Conservation (phyloP, 2,797 vertebrate genomes). For the Hemibagrus guttatus region DNA sequence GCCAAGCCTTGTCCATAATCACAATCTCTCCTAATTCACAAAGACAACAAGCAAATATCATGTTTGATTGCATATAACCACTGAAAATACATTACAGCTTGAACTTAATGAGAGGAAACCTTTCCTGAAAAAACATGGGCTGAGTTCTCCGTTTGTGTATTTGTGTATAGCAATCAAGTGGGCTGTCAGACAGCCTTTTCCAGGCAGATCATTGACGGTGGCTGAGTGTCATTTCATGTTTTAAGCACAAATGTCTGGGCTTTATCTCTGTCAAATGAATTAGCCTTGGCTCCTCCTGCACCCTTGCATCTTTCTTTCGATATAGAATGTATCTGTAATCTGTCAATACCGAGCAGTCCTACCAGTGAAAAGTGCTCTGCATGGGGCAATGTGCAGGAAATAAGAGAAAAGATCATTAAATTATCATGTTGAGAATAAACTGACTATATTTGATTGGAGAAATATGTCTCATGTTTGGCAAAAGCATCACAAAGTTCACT, state of each 20-base stretch:
- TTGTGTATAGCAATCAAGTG: not conserved
- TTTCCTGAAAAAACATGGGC: not conserved
- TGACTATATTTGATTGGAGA: not conserved
- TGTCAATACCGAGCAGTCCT: not conserved
- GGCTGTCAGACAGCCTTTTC: slow-evolving; percentile 12
- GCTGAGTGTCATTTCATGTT: slow-evolving; percentile 8
- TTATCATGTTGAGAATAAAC: not conserved
- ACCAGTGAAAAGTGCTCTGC: not conserved
- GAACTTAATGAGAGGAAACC: not conserved
- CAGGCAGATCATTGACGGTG: not conserved
- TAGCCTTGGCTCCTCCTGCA: slow-evolving; percentile 58
- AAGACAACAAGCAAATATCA: slow-evolving; percentile 10
- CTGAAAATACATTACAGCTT: not conserved
- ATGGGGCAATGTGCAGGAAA: not conserved
- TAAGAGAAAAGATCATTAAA: not conserved
- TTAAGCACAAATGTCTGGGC: slow-evolving; percentile 29
- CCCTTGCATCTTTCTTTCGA: slow-evolving; percentile 72
- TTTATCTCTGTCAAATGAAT: slow-evolving; percentile 57
- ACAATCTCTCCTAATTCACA: slow-evolving; percentile 6
- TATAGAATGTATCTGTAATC: slow-evolving; percentile 75
- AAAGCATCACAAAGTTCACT: not conserved
- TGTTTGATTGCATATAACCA: not conserved
- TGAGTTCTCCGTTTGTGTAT: slow-evolving; percentile 1
- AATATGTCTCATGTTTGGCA: not conserved
- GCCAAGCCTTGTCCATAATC: slow-evolving; percentile 1